Conservation (phyloP, 2,113 vertebrate species). For the Myiozetetes cayanensis region DNA sequence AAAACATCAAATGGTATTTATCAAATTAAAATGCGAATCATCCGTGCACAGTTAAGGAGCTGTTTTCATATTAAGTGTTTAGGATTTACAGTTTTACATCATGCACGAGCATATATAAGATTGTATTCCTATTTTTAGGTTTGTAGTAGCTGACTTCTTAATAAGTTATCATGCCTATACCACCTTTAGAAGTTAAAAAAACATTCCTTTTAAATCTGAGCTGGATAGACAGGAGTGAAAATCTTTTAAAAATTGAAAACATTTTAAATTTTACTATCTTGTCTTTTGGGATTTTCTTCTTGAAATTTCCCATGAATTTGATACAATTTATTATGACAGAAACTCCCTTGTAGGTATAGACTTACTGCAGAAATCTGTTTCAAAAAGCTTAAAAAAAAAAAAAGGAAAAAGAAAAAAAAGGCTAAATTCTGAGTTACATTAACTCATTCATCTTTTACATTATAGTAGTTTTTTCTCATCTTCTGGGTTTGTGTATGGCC, state of each 20-base stretch:
- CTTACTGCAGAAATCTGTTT: neutral
- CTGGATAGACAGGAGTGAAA: neutral
- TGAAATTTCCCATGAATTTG: neutral
- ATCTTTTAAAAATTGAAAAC: neutral
- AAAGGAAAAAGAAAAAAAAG: neutral
- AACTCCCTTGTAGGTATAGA: neutral
- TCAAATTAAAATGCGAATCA: neutral
- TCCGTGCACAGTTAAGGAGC: neutral
- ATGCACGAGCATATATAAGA: neutral
- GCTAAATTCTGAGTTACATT: neutral
- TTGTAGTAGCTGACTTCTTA: neutral
- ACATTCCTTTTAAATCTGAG: neutral
- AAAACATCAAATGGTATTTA: neutral
- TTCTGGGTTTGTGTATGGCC: neutral
- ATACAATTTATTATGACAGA: neutral
- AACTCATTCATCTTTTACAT: neutral
- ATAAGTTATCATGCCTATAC: neutral
- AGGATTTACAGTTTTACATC: neutral
- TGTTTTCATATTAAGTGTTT: neutral
- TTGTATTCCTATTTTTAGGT: neutral
- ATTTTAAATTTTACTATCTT: neutral
- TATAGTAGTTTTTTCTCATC: neutral
- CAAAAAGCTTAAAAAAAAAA: neutral
- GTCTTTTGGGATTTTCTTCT: neutral
- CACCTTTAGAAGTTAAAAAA: neutral